phyloP scores from a whole-genome alignment of 2,113 vertebrate genomes.

The Natator depressus region DNA sequence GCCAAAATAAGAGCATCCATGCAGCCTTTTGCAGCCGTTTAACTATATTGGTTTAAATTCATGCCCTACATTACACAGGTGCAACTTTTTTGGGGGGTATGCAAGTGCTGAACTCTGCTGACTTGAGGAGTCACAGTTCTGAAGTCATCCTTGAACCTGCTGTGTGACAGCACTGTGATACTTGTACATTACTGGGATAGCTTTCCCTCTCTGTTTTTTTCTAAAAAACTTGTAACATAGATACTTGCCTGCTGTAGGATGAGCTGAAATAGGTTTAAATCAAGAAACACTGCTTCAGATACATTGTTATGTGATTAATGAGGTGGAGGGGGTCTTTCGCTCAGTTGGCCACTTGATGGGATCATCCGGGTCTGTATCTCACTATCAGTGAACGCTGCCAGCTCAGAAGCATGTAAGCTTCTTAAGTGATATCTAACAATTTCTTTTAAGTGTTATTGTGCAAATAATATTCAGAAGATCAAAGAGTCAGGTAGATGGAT shows the following conservation, averaged over 20 bases:
- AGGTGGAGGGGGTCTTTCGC: neutral
- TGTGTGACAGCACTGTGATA: neutral
- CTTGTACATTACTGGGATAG: neutral
- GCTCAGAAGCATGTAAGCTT: neutral
- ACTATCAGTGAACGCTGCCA: neutral
- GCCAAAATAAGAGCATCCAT: neutral
- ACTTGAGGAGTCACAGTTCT: neutral
- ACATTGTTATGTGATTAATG: neutral
- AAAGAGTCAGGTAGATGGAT: slow-evolving; percentile 11
- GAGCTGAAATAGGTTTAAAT: neutral
- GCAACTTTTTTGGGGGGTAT: neutral
- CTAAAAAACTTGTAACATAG: neutral
- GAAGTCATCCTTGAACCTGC: neutral
- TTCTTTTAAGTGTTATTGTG: neutral
- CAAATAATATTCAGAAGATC: slow-evolving; percentile 39
- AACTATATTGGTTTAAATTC: neutral
- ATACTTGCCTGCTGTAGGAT: neutral
- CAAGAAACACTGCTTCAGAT: neutral
- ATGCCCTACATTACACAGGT: neutral
- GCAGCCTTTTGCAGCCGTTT: neutral
- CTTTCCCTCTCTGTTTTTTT: neutral
- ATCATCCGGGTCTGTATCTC: neutral
- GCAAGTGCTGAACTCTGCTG: neutral
- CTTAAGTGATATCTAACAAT: slow-evolving; percentile 2
- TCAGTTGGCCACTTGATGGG: neutral